Evolutionary conservation across 30 jellyfish, hydroid and myxozoan species (phyloP), one percentile per base, ranked within the genome.

Genomic region (Mastigias papua): DNA sequence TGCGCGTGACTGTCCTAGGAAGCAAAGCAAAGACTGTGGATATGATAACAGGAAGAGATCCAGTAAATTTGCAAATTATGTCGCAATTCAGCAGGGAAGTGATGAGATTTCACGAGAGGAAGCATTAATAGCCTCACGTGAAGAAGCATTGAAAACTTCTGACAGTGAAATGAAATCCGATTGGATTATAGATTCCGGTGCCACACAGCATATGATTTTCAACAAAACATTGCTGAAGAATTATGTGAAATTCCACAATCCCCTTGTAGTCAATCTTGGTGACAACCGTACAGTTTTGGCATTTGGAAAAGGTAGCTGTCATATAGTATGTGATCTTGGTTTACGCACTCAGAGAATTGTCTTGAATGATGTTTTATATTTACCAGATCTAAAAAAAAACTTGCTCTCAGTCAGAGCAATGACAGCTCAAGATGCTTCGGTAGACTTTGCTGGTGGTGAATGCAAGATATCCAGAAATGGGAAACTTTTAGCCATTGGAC

Each of bases 361-460:
- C 29, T 60, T 79, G 65, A 29, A 79, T 79, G 90, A 79, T 79
- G 90, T 79, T 57, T 60, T 79, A 26, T 79, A 79, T 37, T 37
- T 54, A 62, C 67, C 79, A 19, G 84, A 79, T 79, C 84, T 76
- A 15, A 81, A 76, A 48, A 76, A 76, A 35, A 76, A 51, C 80
- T 0, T 76, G 80, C 88, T 76, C 25, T 76, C 83, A 76, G 80
- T 79, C 65, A 57, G 90, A 79, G 90, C 90, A 17, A 79, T 79
- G 62, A 34, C 90, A 8, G 33, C 46, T 13, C 81, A 25, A 51
- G 90, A 23, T 19, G 90, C 90, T 79, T 79, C 34, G 37, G 81
- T 79, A 28, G 48, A 79, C 11, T 67, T 67, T 67, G 50, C 30
- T 22, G 79, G 79, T 22, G 49, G 49, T 67, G 50, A 22, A 30